A percentile compares a stretch with the other conserved stretches of the same genome.
Conservation (phyloP, 2,888 invertebrate genomes). For the Drosophila fungiperda region DNA sequence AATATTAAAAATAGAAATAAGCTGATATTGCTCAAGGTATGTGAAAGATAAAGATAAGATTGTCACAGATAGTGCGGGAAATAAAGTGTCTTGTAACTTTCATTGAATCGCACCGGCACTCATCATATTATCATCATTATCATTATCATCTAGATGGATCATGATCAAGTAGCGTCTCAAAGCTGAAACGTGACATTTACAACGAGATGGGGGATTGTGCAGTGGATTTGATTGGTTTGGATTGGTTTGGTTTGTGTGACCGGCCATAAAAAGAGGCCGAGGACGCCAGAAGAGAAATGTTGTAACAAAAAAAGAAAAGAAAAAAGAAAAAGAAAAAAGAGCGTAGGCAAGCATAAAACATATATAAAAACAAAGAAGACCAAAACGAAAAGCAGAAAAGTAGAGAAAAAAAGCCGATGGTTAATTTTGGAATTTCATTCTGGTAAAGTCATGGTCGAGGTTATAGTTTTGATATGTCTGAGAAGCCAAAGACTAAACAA, state of each 20-base stretch:
- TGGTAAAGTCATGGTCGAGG: conserved; percentile 63
- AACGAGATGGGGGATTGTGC: conserved; percentile 56
- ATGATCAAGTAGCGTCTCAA: conserved; percentile 54
- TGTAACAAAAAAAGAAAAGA: conserved; percentile 51
- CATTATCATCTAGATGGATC: conserved; percentile 38
- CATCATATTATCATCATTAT: conserved; percentile 25
- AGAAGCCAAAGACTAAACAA: conserved; percentile 15
- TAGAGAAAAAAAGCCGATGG: conserved; percentile 5
- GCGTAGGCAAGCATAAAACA: conserved; percentile 64
- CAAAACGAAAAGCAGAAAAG: background rate
- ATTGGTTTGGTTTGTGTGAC: conserved; percentile 9
- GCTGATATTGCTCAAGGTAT: conserved; percentile 1
- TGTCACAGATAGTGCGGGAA: conserved; percentile 1
- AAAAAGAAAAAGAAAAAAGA: conserved; percentile 5
- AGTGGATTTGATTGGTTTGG: background rate
- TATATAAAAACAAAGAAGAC: conserved; percentile 17
- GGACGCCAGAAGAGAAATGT: conserved; percentile 49
- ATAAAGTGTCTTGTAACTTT: conserved; percentile 13
- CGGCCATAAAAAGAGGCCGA: conserved; percentile 54
- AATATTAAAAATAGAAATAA: background rate
- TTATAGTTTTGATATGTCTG: conserved; percentile 5
- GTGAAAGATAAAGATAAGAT: conserved; percentile 15
- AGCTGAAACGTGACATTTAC: conserved; percentile 57
- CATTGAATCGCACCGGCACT: conserved; percentile 47
- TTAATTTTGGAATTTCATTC: conserved; percentile 52